Evolutionary conservation across 2,797 vertebrate species (phyloP).

Genomic region (Carcharodon carcharias): DNA sequence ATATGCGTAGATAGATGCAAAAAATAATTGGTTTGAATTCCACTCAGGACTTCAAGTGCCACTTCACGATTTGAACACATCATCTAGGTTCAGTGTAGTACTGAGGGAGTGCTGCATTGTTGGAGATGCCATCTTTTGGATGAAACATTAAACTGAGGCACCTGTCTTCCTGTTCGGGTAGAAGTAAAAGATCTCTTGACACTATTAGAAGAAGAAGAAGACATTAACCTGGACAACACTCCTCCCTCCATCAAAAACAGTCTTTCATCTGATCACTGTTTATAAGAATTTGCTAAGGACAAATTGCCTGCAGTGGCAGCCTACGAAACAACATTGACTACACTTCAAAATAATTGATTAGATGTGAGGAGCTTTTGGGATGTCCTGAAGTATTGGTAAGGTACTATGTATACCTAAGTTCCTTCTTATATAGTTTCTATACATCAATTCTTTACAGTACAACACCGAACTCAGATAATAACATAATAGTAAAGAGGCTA

Average conservation of each 20-base stretch:
- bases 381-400: background rate
- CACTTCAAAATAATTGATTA: background rate
- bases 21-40: background rate
- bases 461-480: background rate
- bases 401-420: no score
- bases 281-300: background rate
- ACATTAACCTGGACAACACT: background rate
- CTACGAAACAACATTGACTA: background rate
- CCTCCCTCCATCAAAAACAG: background rate
- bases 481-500: background rate
- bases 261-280: background rate
- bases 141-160: background rate
- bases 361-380: background rate
- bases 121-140: background rate
- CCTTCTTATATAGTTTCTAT: background rate
- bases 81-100: background rate
- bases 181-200: background rate
- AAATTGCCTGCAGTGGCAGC: background rate
- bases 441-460: background rate
- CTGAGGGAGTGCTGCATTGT: background rate
- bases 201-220: background rate
- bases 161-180: background rate
- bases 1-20: background rate
- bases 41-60: background rate
- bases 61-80: background rate